Evolutionary conservation across 2,888 invertebrate species (phyloP).

Genomic region (Chironomus tentans): DNA sequence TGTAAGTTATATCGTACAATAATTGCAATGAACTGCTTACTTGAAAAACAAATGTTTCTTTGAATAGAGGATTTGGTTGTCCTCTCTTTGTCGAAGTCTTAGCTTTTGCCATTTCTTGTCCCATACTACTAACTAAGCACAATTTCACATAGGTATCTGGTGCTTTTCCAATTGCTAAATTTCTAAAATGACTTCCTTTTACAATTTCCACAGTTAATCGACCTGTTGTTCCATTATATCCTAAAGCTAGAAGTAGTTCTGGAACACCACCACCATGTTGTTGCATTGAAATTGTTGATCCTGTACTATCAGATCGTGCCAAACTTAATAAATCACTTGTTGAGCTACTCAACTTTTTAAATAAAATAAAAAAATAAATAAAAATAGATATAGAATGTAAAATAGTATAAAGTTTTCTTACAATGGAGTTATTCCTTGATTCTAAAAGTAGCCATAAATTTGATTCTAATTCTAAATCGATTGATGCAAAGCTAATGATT

Average conservation of each 20-base stretch:
- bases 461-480: slow-evolving; percentile 83
- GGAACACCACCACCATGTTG: slow-evolving; percentile 85
- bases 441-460: slow-evolving; percentile 83
- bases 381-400: background rate
- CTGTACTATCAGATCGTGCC: slow-evolving; percentile 86
- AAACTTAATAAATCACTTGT: slow-evolving; percentile 63
- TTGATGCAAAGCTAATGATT: slow-evolving; percentile 78
- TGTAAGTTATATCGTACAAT: no score
- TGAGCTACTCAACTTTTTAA: slow-evolving; percentile 48
- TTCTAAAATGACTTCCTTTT: slow-evolving; percentile 60
- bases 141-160: slow-evolving; percentile 93
- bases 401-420: slow-evolving; percentile 32
- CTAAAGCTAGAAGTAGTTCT: slow-evolving; percentile 77
- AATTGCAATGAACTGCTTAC: slow-evolving; percentile 41
- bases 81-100: slow-evolving; percentile 87
- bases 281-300: slow-evolving; percentile 85
- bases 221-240: slow-evolving; percentile 89
- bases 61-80: slow-evolving; percentile 91
- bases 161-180: slow-evolving; percentile 66
- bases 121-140: slow-evolving; percentile 82
- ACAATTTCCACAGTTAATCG: slow-evolving; percentile 78
- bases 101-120: slow-evolving; percentile 85
- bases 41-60: slow-evolving; percentile 94
- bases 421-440: slow-evolving; percentile 52
- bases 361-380: slow-evolving; percentile 30